These are phyloP conservation scores for Hylomyscus alleni DNA, from an alignment of 2,797 vertebrate species.

Conservation along the genomic window DNA sequence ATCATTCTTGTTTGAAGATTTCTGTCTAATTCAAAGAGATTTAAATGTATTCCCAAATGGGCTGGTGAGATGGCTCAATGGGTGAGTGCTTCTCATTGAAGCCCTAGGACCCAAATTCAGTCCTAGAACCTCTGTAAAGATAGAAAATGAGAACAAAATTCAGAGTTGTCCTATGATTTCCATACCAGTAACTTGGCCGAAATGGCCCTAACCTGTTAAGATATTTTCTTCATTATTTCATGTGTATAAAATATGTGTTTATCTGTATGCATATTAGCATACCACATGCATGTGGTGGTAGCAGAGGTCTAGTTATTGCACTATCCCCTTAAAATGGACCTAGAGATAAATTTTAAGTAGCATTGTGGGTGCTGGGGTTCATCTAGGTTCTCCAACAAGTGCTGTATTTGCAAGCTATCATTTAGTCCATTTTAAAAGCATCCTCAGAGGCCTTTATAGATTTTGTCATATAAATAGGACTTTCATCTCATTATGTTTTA, in stretches of 20 bases:
- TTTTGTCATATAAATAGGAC: constrained; percentile 11
- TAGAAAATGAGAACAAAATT: not conserved
- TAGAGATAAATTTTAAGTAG: not conserved
- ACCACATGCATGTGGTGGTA: not conserved
- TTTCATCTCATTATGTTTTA: not conserved
- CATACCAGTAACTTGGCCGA: too few relatives aligned
- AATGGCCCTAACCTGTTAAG: fast-evolving
- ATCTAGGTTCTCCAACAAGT: not conserved
- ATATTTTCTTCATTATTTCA: not conserved
- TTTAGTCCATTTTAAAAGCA: not conserved
- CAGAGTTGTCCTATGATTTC: not conserved
- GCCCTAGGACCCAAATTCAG: not conserved
- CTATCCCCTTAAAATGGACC: not conserved
- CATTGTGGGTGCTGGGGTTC: not conserved
- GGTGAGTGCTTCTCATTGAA: not conserved
- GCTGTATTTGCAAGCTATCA: not conserved
- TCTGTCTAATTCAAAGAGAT: not conserved
- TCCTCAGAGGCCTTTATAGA: not conserved
- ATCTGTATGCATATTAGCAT: not conserved
- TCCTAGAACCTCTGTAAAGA: not conserved
- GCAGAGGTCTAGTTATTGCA: not conserved
- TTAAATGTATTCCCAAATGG: not conserved
- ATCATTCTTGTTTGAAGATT: constrained; percentile 16
- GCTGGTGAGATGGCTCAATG: not conserved
- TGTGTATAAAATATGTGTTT: not conserved